Evolutionary conservation across 2,797 vertebrate genomes (phyloP), one percentile per base, ranked within the genome.

Genomic region (Capromys pilorides): DNA sequence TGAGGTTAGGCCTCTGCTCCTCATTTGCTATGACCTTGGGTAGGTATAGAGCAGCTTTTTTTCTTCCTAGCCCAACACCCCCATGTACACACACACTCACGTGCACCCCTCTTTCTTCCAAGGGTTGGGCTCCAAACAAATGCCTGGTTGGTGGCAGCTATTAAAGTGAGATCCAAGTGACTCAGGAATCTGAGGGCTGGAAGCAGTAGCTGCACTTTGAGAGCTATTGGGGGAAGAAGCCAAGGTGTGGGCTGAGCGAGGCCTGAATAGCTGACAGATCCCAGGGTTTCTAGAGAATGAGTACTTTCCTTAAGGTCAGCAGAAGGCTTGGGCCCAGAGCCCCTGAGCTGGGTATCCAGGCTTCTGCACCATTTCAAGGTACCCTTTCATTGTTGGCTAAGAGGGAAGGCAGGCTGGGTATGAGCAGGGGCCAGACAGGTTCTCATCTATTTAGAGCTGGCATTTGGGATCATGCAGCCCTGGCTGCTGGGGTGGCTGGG

Each of bases 391-490:
- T 96, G 94, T 82, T 69, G 73, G 88, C 93, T 91, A 92, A 94
- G 64, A 89, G n/a, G 64, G 79, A 77, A 62, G 86, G 90, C 84
- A 91, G 64, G 28, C 41, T 61, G 73, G 12, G 26, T 93, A 24
- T 83, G 87, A 91, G 93, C 64, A 26, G 71, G 82, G 92, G 66
- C 62, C 91, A 67, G 94, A 96, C 84, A 96, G 91, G 91, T 88
- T 95, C 94, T 94, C 66, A 59, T 84, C 92, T 97, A 97, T 97
- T 97, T 95, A 96, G 96, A 97, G 93, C 90, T 96, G 45, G 10
- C 36, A 12, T 16, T 88, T 36, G 64, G 41, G 59, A 90, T 96
- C 96, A 96, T 0, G 92, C 31, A 94, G 84, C 88, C 83, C 94
- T 95, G 96, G 96, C 83, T 90, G 21, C 91, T 91, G 62, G 39